phyloP scores from a whole-genome alignment of 2,888 invertebrate species.

The Pachycephus smyrnensis region DNA sequence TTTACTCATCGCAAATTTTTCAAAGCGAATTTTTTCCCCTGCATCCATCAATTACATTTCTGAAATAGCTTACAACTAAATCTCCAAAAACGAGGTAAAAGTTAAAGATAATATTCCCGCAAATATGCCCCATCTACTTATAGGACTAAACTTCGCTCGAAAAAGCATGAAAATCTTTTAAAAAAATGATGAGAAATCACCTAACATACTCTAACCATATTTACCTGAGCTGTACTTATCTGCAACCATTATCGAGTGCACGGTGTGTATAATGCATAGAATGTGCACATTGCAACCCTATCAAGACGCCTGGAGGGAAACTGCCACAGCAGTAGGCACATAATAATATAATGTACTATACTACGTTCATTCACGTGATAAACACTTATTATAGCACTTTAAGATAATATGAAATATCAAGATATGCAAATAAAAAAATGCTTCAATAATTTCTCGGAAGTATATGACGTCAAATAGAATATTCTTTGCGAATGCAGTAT shows the following conservation, averaged over 20 bases:
- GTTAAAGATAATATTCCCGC: not conserved
- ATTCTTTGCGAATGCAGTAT: not conserved
- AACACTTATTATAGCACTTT: not conserved
- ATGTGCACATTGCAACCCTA: not conserved
- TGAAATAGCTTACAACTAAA: not conserved
- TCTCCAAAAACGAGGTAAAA: not conserved
- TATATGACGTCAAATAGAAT: not conserved
- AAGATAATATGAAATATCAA: not conserved
- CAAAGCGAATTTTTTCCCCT: not conserved
- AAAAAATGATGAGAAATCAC: not conserved
- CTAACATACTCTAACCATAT: not conserved
- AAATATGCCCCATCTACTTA: not conserved
- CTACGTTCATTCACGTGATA: not conserved
- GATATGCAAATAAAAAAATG: not conserved
- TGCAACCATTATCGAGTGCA: not conserved
- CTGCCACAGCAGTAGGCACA: not conserved
- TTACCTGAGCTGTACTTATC: not conserved
- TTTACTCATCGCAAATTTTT: conserved; percentile 37
- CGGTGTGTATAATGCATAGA: not conserved
- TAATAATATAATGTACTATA: not conserved
- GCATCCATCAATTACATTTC: not conserved
- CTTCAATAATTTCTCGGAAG: not conserved
- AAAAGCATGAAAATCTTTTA: not conserved
- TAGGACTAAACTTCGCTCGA: not conserved
- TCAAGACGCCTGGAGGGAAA: not conserved